Percentiles rank a stretch among this genome's conserved stretches.
These are phyloP conservation scores for Drosophila yakuba DNA, from an alignment of 1,140 invertebrate genomes.

Conservation along the genomic window DNA sequence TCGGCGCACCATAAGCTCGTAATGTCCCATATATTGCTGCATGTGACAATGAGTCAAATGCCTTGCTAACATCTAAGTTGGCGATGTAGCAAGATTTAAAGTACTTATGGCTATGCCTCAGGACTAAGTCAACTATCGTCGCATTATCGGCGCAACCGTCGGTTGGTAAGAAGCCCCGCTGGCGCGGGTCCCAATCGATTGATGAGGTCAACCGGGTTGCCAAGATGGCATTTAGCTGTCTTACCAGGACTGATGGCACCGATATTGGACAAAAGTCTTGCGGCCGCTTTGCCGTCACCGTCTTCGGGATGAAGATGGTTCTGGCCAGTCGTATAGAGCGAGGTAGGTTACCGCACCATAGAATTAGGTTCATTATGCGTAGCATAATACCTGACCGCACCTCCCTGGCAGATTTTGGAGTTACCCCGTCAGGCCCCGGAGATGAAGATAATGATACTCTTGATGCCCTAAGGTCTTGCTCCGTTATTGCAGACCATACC, in stretches of 20 bases:
- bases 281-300: slow-evolving; percentile 7
- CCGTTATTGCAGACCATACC: slow-evolving; percentile 16
- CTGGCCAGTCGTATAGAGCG: slow-evolving; percentile 11
- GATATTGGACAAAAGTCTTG: slow-evolving; percentile 37
- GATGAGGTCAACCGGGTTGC: background rate
- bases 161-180: slow-evolving; percentile 29
- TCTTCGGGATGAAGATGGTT: slow-evolving; percentile 38
- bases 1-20: background rate
- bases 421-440: slow-evolving; percentile 18
- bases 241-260: slow-evolving; percentile 29
- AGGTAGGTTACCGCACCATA: slow-evolving; percentile 27
- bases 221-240: slow-evolving; percentile 33
- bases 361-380: slow-evolving; percentile 34
- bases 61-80: slow-evolving; percentile 30
- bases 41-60: slow-evolving; percentile 12
- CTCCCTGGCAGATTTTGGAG: slow-evolving; percentile 12
- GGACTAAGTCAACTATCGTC: slow-evolving; percentile 22
- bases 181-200: background rate
- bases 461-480: background rate
- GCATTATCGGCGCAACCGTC: slow-evolving; percentile 35
- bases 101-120: slow-evolving; percentile 22
- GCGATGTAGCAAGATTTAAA: slow-evolving; percentile 23
- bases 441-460: slow-evolving; percentile 1
- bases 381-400: slow-evolving; percentile 8
- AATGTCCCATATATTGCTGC: background rate